Evolutionary conservation across 2,888 invertebrate species (phyloP), one percentile per base, ranked within the genome.

Genomic region (Heliconius hortense): DNA sequence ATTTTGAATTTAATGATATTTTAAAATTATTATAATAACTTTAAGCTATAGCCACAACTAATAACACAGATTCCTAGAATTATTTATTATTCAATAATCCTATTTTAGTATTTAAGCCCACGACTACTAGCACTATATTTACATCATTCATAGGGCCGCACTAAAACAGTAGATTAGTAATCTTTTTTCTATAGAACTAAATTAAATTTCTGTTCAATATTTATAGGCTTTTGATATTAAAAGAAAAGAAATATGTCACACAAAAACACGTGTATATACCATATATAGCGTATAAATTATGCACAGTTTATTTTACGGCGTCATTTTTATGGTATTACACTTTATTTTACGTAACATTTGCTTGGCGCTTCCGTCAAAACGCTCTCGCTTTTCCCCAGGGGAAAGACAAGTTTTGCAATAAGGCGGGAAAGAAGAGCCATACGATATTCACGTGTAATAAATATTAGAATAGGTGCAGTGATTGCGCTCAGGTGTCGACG

Each of bases 391-490:
- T 82, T 84, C 82, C 82, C 82, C 82, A 80, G 82, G 83, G 82
- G 81, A 81, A 83, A 84, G 83, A 82, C 83, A 83, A 84, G 83
- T 81, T 84, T 79, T 81, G 88, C 89, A 91, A 90, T 89, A 85
- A 86, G 83, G 83, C 80, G 82, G 80, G 82, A 80, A 80, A 80
- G 81, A 85, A 88, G 83, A 82, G 84, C 82, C 88, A 88, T 92
- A 89, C 88, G 88, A 90, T 92, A 93, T 94, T 93, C 92, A 93
- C 90, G 86, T 84, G 90, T 87, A 91, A 93, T 94, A 93, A 93
- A 94, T 93, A 94, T 93, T 93, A 93, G 86, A 93, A 85, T 86
- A 93, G 92, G 84, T 91, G 91, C 93, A 91, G 91, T 91, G 92
- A 92, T 93, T 92, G 91, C 88, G 87, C 84, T 83, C 90, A 91